These are phyloP conservation scores for Anastrepha ludens DNA, from an alignment of 1,140 invertebrate genomes.

Conservation along the genomic window DNA sequence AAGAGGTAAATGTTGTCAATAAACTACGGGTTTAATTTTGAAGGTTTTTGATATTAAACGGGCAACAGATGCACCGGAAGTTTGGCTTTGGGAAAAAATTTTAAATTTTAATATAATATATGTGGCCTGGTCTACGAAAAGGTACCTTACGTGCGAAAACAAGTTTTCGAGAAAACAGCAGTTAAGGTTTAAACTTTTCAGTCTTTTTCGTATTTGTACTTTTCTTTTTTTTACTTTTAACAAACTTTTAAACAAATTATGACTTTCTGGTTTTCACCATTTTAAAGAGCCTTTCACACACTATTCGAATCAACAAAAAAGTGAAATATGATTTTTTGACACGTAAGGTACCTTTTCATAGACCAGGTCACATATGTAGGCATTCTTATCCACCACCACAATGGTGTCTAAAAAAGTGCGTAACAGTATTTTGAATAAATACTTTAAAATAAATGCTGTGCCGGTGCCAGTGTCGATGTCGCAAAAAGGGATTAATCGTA, in stretches of 20 bases:
- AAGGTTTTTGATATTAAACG: background rate
- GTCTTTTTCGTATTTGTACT: too few relatives aligned
- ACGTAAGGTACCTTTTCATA: too few relatives aligned
- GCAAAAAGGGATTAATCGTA: slow-evolving; percentile 69
- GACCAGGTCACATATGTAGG: background rate
- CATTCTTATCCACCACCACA: background rate
- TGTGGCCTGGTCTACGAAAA: too few relatives aligned
- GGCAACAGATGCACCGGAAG: background rate
- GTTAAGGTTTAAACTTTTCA: too few relatives aligned
- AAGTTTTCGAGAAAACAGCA: too few relatives aligned
- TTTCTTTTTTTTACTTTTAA: too few relatives aligned
- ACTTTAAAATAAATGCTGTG: background rate
- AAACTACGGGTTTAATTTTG: slow-evolving; percentile 2
- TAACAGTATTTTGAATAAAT: background rate
- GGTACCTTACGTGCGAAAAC: too few relatives aligned
- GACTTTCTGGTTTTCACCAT: too few relatives aligned
- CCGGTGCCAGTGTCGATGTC: background rate
- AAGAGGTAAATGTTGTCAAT: background rate
- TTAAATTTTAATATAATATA: background rate
- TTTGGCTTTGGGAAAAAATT: background rate
- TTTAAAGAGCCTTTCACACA: too few relatives aligned
- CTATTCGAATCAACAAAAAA: too few relatives aligned
- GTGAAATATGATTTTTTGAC: too few relatives aligned
- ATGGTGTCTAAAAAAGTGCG: background rate
- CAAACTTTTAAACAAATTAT: too few relatives aligned